These are phyloP conservation scores for Drosophila neutralis DNA, from an alignment of 2,888 invertebrate species.

Conservation along the genomic window DNA sequence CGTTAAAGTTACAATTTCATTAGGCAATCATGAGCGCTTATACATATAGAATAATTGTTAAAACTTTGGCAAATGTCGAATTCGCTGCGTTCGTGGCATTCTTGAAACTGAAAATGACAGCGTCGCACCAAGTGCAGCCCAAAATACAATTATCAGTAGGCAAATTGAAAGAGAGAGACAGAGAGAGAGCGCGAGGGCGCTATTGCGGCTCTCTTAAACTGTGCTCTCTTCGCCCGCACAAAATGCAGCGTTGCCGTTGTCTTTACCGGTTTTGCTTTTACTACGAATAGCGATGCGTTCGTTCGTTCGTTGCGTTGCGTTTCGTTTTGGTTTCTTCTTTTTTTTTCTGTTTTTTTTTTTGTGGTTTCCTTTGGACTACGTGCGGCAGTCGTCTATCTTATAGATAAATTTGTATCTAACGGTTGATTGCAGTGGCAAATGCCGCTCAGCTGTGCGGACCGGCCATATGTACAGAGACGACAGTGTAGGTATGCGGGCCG, in stretches of 20 bases:
- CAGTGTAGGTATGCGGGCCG: constrained; percentile 45
- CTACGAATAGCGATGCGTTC: constrained; percentile 49
- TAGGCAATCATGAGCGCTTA: background rate
- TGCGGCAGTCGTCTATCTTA: constrained; percentile 37
- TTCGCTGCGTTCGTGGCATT: constrained; percentile 54
- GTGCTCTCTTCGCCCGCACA: constrained; percentile 45
- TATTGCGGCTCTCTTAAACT: constrained; percentile 4
- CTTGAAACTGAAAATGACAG: constrained; percentile 35
- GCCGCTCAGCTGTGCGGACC: constrained; percentile 70
- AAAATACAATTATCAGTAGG: constrained; percentile 19
- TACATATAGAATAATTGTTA: background rate
- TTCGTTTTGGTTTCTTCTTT: background rate
- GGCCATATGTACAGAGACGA: constrained; percentile 14
- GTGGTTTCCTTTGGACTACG: constrained; percentile 10
- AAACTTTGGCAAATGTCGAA: constrained; percentile 12
- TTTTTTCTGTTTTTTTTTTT: constrained; percentile 1
- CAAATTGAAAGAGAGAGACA: constrained; percentile 10
- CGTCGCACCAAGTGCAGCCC: constrained; percentile 25
- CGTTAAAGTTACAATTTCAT: background rate
- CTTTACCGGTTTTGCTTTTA: constrained; percentile 54
- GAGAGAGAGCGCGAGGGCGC: background rate
- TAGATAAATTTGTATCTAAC: constrained; percentile 69
- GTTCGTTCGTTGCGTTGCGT: constrained; percentile 17
- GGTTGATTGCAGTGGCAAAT: constrained; percentile 60
- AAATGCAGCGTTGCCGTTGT: constrained; percentile 54